A percentile compares a stretch with the other conserved stretches of the same genome.
These are phyloP conservation scores for Puntigrus tetrazona DNA, from an alignment of 2,113 vertebrate species.

Conservation along the genomic window DNA sequence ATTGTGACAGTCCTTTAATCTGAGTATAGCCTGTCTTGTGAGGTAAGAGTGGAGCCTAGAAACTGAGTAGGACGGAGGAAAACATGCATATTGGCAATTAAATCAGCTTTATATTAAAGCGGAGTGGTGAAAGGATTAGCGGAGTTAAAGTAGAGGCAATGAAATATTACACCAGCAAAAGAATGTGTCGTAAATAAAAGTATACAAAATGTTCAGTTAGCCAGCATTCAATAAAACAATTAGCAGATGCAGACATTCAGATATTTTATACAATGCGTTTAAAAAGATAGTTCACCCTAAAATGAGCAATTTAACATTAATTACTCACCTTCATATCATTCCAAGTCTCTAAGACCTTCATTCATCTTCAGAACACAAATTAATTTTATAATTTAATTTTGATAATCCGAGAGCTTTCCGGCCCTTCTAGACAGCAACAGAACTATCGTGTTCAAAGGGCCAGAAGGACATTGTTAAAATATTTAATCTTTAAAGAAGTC, in stretches of 20 bases:
- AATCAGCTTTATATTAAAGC: neutral
- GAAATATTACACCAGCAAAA: neutral
- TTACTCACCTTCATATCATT: too few relatives aligned
- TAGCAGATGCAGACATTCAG: neutral
- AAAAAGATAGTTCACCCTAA: neutral
- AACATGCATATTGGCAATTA: slow-evolving; percentile 20
- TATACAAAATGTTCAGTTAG: neutral
- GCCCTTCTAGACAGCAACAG: too few relatives aligned
- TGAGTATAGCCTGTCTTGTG: neutral
- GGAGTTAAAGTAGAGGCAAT: neutral
- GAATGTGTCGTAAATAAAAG: neutral
- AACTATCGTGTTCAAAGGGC: too few relatives aligned
- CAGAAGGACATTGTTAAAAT: too few relatives aligned
- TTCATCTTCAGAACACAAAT: too few relatives aligned
- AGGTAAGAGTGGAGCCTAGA: neutral
- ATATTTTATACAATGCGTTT: neutral
- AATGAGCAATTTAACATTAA: neutral
- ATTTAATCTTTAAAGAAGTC: too few relatives aligned
- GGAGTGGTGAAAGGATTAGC: neutral
- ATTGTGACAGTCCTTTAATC: slow-evolving; percentile 22
- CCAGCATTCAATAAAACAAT: neutral
- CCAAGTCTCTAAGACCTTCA: too few relatives aligned
- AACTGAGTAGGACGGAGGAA: neutral
- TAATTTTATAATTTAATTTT: too few relatives aligned
- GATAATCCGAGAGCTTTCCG: too few relatives aligned